Evolutionary conservation across 2,797 vertebrate genomes (phyloP).

Genomic region (Mormyrus proboscirostris): DNA sequence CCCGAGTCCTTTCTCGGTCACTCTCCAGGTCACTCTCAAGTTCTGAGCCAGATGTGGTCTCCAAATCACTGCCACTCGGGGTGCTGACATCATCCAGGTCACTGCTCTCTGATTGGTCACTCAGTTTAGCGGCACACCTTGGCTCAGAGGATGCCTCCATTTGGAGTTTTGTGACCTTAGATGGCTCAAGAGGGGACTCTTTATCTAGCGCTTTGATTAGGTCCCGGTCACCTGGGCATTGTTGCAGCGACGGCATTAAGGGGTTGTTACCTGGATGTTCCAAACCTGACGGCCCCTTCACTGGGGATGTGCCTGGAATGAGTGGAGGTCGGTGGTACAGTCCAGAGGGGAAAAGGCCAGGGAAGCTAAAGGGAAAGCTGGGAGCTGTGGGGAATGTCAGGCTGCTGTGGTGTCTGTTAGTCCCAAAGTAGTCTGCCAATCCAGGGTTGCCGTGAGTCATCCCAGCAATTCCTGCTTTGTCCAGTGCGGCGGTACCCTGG

Average conservation of each 20-base stretch:
- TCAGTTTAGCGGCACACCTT: slow-evolving; percentile 79
- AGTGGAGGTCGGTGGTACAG: slow-evolving; percentile 93
- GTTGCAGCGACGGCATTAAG: slow-evolving; percentile 80
- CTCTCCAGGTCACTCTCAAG: slow-evolving; percentile 97
- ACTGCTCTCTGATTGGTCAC: slow-evolving; percentile 94
- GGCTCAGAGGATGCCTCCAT: slow-evolving; percentile 76
- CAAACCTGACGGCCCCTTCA: slow-evolving; percentile 70
- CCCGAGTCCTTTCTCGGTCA: slow-evolving; percentile 81
- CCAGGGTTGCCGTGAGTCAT: slow-evolving; percentile 87
- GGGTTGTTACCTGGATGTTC: slow-evolving; percentile 77
- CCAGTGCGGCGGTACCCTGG: slow-evolving; percentile 83
- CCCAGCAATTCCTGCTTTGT: slow-evolving; percentile 86
- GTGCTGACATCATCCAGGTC: slow-evolving; percentile 97
- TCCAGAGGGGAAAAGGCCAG: slow-evolving; percentile 94
- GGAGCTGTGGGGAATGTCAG: slow-evolving; percentile 93
- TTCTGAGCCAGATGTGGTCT: slow-evolving; percentile 97
- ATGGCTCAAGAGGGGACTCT: slow-evolving; percentile 71
- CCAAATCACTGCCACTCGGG: slow-evolving; percentile 93
- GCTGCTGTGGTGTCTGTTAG: slow-evolving; percentile 88
- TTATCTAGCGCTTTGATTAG: slow-evolving; percentile 90
- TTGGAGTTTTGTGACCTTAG: slow-evolving; percentile 68
- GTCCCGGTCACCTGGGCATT: slow-evolving; percentile 81
- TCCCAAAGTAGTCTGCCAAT: slow-evolving; percentile 96
- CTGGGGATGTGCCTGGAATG: slow-evolving; percentile 83
- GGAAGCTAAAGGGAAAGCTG: slow-evolving; percentile 96